Base-by-base conservation (phyloP, 2,113 vertebrate genomes). In the Cricetomys ansorgei region DNA sequence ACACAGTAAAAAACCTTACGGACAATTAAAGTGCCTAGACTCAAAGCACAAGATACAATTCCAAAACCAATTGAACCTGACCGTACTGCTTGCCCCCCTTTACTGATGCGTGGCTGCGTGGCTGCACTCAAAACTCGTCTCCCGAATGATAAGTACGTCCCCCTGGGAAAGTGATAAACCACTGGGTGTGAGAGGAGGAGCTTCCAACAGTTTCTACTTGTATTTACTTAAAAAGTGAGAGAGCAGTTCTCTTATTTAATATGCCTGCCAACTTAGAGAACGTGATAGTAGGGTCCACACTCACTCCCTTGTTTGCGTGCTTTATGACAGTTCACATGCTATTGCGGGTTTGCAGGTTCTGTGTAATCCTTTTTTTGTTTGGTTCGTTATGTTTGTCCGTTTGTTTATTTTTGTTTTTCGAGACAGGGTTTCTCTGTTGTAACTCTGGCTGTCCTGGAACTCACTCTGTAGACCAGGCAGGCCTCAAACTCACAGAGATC, bases 1-100 rank as follows among this genome's bases (percentile, higher is more conserved):
- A 87, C 31, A 89, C 69, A 84, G 11, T 83, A 59, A 90, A 95
- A 81, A 75, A 34, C 19, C 40, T 59, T 59, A 23, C 62, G 37
- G 77, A 73, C 25, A 84, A 23, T 88, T 88, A 62, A 91, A 69
- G 19, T 88, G 25, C 89, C 55, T 93, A 92, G 89, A 84, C 73
- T 94, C 62, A 95, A 92, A 93, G 40, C 34, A 96, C 83, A 95
- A 97, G 87, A 96, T 70, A 70, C 31, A 91, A 91, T 83, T 72
- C 90, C 76, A 40, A 83, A 79, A 86, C 69, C 86, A 96, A 89
- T 1, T 93, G 21, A 91, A 79, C 53, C 16, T 89, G 37, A 91
- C 91, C n/a, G 37, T 59, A 23, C 83, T n/a, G 64, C 45, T 50
- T 57, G 17, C 31, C 37, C 97, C 69, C 48, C 77, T 31, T 94